Evolutionary conservation across 2,113 vertebrate genomes (phyloP).

Genomic region (Hoplias malabaricus): DNA sequence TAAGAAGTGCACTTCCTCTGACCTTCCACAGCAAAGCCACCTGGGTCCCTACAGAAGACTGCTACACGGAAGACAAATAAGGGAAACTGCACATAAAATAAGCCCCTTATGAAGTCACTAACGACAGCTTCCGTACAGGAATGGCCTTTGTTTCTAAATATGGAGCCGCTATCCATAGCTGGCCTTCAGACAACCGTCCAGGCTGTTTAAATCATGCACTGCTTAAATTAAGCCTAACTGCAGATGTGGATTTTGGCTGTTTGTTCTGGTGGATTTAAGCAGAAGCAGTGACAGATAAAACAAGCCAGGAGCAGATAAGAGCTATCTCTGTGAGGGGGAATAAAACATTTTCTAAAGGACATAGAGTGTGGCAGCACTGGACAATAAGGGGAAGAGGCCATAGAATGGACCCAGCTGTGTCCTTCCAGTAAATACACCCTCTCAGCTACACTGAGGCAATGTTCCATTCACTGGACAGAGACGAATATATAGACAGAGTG

Average conservation of each 20-base stretch:
- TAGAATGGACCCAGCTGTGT: not conserved
- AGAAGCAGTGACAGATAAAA: not conserved
- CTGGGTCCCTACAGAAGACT: constrained; percentile 10
- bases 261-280: not conserved
- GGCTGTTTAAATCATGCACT: not conserved
- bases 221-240: not conserved
- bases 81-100: constrained; percentile 13
- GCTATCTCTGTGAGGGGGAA: not conserved
- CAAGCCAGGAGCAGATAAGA: not conserved
- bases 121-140: not conserved
- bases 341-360: not conserved
- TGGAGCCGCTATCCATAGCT: not conserved
- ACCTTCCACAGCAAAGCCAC: constrained; percentile 37
- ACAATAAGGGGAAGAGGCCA: not conserved
- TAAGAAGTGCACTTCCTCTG: constrained; percentile 37
- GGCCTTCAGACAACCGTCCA: not conserved
- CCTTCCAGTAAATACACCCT: not conserved
- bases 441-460: not conserved
- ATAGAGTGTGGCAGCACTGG: not conserved
- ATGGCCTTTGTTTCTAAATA: constrained; percentile 1
- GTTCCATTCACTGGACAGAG: not conserved
- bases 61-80: constrained; percentile 11
- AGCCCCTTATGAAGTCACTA: not conserved
- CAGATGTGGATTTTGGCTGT: not conserved
- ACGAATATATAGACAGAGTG: too few relatives aligned